Evolutionary conservation across 2,113 vertebrate species (phyloP).

Genomic region (Glaucidium brasilianum): DNA sequence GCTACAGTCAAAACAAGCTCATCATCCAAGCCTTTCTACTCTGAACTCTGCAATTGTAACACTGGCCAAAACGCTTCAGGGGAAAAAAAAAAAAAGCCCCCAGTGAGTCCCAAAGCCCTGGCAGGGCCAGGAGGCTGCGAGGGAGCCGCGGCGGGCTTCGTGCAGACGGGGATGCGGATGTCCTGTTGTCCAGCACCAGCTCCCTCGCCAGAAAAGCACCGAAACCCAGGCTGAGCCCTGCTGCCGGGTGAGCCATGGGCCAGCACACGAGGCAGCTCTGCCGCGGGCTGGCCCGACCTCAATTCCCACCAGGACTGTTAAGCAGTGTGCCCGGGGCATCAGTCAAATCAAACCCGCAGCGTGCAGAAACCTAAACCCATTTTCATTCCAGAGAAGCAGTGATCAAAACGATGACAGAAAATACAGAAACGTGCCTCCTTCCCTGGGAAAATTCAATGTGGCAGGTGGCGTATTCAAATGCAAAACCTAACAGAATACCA

Average conservation of each 20-base stretch:
- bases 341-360: accelerated
- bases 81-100: no score
- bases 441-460: accelerated
- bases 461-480: neutral
- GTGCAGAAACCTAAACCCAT: neutral
- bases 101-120: no score
- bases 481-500: neutral
- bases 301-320: neutral
- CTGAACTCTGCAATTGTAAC: accelerated
- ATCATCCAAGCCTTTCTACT: neutral
- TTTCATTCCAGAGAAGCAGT: neutral
- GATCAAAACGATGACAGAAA: accelerated
- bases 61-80: neutral
- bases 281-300: neutral
- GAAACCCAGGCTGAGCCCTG: neutral
- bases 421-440: neutral
- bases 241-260: accelerated
- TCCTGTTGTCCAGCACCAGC: neutral
- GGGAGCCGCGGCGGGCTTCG: no score
- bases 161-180: no score
- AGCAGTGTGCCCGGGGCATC: accelerated
- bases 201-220: no score
- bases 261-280: neutral
- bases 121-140: accelerated
- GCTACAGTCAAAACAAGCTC: neutral